phyloP scores from a whole-genome alignment of 2,113 vertebrate genomes.

The Gobio gobio region DNA sequence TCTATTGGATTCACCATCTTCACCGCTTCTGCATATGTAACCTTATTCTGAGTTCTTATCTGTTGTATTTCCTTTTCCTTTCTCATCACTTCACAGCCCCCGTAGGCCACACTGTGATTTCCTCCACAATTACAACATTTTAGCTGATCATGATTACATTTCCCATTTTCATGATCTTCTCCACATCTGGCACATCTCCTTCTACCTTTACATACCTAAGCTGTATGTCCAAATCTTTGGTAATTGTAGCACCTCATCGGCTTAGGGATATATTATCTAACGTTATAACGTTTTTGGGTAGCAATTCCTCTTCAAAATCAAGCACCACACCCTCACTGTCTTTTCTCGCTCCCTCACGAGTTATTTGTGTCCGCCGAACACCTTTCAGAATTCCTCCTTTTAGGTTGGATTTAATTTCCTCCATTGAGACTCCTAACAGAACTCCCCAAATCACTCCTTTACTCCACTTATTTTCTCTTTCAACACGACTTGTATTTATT shows the following conservation, averaged over 20 bases:
- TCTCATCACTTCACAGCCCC: not conserved
- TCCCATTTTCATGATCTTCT: not conserved
- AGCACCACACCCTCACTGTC: no score
- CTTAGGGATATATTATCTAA: no score
- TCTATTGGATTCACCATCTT: not conserved
- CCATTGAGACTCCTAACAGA: not conserved
- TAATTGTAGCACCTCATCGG: no score
- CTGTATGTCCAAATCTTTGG: no score
- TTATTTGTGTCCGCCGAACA: not conserved
- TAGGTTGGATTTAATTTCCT: not conserved
- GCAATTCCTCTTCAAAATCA: no score
- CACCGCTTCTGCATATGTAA: not conserved
- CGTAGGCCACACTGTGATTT: not conserved
- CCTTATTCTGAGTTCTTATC: not conserved
- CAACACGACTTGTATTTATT: not conserved
- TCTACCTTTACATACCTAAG: no score
- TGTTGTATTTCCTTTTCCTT: not conserved
- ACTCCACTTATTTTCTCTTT: not conserved
- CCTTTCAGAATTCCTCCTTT: not conserved
- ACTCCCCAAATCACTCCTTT: not conserved
- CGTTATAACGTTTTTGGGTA: no score
- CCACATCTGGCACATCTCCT: not conserved
- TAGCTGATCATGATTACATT: not conserved
- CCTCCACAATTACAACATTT: not conserved
- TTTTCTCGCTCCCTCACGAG: not conserved